Evolutionary conservation across 2,888 invertebrate species (phyloP).

Genomic region (Heliothis peltigera): DNA sequence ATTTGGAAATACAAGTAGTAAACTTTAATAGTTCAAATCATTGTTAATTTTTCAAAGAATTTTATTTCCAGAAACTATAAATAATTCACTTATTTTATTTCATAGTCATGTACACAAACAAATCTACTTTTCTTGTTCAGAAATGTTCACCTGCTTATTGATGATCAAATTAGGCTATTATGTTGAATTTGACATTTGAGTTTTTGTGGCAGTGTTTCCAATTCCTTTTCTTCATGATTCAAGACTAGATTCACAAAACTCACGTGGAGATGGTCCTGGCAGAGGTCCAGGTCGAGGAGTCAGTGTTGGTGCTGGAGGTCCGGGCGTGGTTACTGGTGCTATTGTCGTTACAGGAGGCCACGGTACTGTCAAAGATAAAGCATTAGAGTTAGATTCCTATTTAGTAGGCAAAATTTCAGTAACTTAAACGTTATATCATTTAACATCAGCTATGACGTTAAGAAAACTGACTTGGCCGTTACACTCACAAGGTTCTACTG

Average conservation of each 20-base stretch:
- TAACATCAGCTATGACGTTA: no score
- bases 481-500: conserved; percentile 49
- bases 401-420: no score
- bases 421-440: no score
- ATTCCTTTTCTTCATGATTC: conserved; percentile 11
- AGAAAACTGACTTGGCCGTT: neutral
- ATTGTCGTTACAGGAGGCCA: conserved; percentile 63
- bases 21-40: neutral
- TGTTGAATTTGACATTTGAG: neutral
- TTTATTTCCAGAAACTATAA: conserved; percentile 6
- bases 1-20: neutral
- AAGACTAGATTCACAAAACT: conserved; percentile 61
- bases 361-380: conserved; percentile 51
- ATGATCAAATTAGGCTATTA: neutral
- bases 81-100: neutral
- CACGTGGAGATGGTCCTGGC: conserved; percentile 83
- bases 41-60: neutral
- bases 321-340: conserved; percentile 24
- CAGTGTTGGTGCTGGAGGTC: conserved; percentile 15
- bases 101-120: neutral
- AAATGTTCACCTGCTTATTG: neutral
- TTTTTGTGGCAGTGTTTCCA: neutral
- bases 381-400: conserved; percentile 11
- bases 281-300: conserved; percentile 70
- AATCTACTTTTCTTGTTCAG: neutral